A percentile compares a stretch with the other conserved stretches of the same genome.
These are phyloP conservation scores for Panagrolaimus sp. DNA, from an alignment of 1,140 invertebrate species.

Conservation along the genomic window DNA sequence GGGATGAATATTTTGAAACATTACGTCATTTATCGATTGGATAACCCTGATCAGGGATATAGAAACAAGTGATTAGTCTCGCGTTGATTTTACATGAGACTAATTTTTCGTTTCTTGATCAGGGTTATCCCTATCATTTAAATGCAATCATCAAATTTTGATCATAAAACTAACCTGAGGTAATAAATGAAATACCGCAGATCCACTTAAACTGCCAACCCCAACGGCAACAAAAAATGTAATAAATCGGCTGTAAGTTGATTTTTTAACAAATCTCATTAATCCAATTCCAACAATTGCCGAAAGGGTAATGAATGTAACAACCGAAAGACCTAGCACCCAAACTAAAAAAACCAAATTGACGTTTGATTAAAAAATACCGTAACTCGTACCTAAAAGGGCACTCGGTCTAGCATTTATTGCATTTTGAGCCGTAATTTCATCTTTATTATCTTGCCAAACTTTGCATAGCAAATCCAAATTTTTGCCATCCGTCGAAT, in stretches of 20 bases:
- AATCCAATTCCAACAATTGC: constrained; percentile 67
- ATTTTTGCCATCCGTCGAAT: too few species aligned
- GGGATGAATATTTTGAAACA: too few species aligned
- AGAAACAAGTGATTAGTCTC: constrained; percentile 23
- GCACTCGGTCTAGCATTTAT: not conserved
- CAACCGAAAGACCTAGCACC: constrained; percentile 66
- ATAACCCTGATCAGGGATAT: too few species aligned
- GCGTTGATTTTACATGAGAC: too few species aligned
- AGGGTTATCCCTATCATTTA: too few species aligned
- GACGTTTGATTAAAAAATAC: not conserved
- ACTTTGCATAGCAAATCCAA: not conserved
- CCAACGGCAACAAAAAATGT: constrained; percentile 68
- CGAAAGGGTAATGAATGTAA: constrained; percentile 67
- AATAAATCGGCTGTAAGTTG: constrained; percentile 65
- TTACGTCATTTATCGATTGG: too few species aligned
- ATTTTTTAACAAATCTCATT: constrained; percentile 66
- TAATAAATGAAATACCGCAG: constrained; percentile 67
- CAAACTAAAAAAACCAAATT: constrained; percentile 63
- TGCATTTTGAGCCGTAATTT: not conserved
- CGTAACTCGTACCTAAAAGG: constrained; percentile 1
- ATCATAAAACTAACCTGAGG: constrained; percentile 62
- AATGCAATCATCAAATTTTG: not conserved
- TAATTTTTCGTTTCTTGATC: too few species aligned
- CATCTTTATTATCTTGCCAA: not conserved
- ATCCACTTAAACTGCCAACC: constrained; percentile 68